Conservation (phyloP, 2,113 vertebrate species). For the Chinchilla lanigera region DNA sequence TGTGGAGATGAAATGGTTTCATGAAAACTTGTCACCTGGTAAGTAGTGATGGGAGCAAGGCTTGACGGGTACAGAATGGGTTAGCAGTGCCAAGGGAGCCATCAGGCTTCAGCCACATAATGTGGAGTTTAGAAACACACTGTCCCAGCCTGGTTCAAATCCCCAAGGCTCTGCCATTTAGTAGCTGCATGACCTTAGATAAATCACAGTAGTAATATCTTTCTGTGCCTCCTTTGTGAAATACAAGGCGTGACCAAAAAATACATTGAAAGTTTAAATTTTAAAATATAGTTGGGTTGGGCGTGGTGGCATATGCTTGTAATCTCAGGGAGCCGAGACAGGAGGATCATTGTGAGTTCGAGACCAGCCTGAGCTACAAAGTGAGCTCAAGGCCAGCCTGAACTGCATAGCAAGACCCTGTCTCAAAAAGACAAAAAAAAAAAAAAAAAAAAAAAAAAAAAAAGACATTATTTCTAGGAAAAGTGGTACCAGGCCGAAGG, state of each 20-base stretch:
- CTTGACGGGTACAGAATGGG: not conserved
- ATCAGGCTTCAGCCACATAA: accelerated
- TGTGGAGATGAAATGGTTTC: constrained; percentile 77
- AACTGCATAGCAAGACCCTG: too few relatives aligned
- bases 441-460: too few relatives aligned
- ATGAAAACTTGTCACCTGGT: constrained; percentile 61
- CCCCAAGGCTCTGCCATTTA: not conserved
- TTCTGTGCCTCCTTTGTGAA: constrained; percentile 29
- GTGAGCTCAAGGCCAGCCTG: too few relatives aligned
- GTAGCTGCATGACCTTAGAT: not conserved
- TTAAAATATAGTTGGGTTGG: not conserved
- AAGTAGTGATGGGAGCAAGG: constrained; percentile 8
- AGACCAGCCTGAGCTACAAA: too few relatives aligned
- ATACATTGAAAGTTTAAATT: not conserved
- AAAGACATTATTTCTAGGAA: not conserved
- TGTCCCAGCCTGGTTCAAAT: not conserved
- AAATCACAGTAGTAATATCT: not conserved
- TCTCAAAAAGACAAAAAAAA: too few relatives aligned
- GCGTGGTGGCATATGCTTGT: too few relatives aligned
- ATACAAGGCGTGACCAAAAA: not conserved
- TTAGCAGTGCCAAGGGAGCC: not conserved
- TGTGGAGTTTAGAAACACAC: not conserved
- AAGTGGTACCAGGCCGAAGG: not conserved
- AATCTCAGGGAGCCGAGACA: too few relatives aligned
- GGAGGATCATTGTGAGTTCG: too few relatives aligned